Evolutionary conservation across 2,113 vertebrate species (phyloP), one percentile per base, ranked within the genome.

Genomic region (Strigops habroptila): DNA sequence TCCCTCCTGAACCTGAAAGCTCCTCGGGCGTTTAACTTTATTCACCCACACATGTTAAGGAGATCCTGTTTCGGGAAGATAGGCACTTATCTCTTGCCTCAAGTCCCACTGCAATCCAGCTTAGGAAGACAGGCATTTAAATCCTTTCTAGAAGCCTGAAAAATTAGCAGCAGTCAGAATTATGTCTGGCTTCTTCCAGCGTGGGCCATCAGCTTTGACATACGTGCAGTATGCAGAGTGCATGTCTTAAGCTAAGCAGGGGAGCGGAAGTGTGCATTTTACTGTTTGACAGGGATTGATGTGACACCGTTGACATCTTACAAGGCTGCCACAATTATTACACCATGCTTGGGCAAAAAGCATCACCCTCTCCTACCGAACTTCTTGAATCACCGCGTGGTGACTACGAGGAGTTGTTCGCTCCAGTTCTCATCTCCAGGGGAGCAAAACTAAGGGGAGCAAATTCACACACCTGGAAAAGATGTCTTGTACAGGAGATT

Each of bases 11-110:
- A 93, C 81, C 74, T 92, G 86, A 95, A 95, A 96, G 74, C 65
- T 96, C 95, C 93, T 89, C 57, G 0, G 91, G 95, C 89, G 52
- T 95, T 96, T 96, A 93, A 92, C 89, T 90, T 90, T 76, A 92
- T 91, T 95, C 95, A 95, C 91, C 91, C 84, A 96, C 93, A 95
- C 89, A 97, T 22, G 83, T 89, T 89, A 95, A 95, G 69, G 31
- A 96, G 96, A 91, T 96, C 69, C 93, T 96, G 96, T 82, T 96
- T 93, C 71, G 81, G 74, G 84, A 93, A 97, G 95, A 95, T 85
- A 97, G 89, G 91, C 81, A 87, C 78, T 96, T 97, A 95, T 91
- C 94, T 93, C 93, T 95, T 95, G 95, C 93, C 91, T 96, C 81
- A 92, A 96, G 94, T 95, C 85, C 87, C 87, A 87, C 0, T 95